These are phyloP conservation scores for Entelurus aequoreus DNA, from an alignment of 2,113 vertebrate genomes.

Conservation along the genomic window DNA sequence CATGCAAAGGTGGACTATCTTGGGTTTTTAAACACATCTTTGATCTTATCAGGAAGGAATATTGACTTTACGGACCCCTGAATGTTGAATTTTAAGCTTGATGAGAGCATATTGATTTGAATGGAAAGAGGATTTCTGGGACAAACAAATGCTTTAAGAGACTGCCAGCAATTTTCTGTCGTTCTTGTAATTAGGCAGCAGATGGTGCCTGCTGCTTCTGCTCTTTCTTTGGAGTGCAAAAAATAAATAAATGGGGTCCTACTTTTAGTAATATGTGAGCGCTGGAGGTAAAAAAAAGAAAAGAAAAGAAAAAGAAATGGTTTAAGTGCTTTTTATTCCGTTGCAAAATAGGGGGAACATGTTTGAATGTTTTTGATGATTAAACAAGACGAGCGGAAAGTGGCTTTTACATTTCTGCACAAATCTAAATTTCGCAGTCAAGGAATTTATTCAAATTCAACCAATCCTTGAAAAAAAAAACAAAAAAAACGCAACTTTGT, in stretches of 20 bases:
- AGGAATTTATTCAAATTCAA: no score
- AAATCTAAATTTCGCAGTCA: no score
- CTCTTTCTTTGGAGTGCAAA: constrained; percentile 45
- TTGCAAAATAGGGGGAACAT: no score
- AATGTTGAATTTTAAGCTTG: constrained; percentile 42
- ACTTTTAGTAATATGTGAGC: constrained; percentile 1
- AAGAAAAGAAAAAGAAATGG: background rate
- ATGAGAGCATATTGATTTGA: constrained; percentile 63
- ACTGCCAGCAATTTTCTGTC: constrained; percentile 31
- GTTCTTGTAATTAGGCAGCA: constrained; percentile 21
- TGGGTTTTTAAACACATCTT: background rate
- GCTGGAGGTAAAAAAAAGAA: no score
- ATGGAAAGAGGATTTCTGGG: constrained; percentile 40
- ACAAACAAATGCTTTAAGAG: constrained; percentile 16
- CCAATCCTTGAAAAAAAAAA: no score
- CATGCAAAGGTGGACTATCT: background rate
- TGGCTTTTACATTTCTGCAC: no score
- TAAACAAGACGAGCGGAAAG: no score
- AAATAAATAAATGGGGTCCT: constrained; percentile 3
- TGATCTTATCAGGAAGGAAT: constrained; percentile 20
- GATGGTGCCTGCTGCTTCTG: constrained; percentile 41
- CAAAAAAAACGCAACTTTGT: no score
- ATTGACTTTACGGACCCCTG: constrained; percentile 29
- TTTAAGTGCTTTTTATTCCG: no score
- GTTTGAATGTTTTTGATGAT: no score